These are phyloP conservation scores for Nothocercus julius DNA, from an alignment of 2,113 vertebrate species.

Conservation along the genomic window DNA sequence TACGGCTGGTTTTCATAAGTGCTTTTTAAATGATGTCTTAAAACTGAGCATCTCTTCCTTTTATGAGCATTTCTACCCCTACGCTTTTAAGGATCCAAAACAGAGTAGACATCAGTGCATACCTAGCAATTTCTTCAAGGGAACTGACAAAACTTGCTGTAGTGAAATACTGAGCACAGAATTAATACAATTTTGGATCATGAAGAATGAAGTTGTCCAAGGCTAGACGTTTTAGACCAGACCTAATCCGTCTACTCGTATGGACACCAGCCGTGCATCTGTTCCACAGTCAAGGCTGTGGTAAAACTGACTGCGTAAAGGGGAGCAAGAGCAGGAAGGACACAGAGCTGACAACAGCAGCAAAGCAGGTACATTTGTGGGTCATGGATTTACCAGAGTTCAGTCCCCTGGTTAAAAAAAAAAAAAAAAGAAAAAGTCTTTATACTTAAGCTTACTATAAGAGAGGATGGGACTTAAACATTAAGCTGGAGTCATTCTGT, in stretches of 20 bases:
- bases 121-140: background rate
- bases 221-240: background rate
- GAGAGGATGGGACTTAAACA: background rate
- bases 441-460: background rate
- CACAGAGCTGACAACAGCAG: background rate
- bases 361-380: background rate
- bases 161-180: background rate
- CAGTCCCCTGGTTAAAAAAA: background rate
- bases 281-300: background rate
- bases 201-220: background rate
- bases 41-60: background rate
- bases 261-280: background rate
- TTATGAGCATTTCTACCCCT: background rate
- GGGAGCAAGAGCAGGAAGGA: background rate
- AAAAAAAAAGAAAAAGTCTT: background rate
- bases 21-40: background rate
- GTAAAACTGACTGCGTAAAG: background rate
- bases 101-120: background rate
- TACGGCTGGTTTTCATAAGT: background rate
- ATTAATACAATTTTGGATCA: background rate
- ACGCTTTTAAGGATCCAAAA: background rate
- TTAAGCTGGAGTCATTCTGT: background rate
- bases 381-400: background rate
- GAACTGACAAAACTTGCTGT: background rate
- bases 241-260: background rate